Conservation (phyloP, 2,888 invertebrate genomes). For the Neoaliturus tenellus region DNA sequence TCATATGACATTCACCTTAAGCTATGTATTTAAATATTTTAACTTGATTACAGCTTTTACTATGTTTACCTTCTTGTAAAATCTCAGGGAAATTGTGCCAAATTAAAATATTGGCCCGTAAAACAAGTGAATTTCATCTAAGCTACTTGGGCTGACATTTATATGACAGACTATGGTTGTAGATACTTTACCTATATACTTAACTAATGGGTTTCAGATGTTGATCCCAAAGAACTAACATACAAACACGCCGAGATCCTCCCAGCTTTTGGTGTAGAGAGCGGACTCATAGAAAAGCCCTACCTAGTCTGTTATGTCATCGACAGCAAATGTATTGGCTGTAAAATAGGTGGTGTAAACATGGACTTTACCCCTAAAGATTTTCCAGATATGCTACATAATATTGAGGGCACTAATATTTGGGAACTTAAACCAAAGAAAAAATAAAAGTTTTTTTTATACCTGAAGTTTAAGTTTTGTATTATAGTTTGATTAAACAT, state of each 20-base stretch:
- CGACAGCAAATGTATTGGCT: background rate
- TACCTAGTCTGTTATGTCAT: background rate
- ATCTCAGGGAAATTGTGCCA: too few relatives aligned
- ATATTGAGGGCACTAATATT: background rate
- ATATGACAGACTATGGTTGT: too few relatives aligned
- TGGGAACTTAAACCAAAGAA: background rate
- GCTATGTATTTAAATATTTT: too few relatives aligned
- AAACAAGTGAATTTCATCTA: too few relatives aligned
- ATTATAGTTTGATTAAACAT: too few relatives aligned
- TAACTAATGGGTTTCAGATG: constrained; percentile 5
- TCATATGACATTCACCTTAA: too few relatives aligned
- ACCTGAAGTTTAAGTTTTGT: too few relatives aligned
- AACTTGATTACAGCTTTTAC: too few relatives aligned
- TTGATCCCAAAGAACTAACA: background rate
- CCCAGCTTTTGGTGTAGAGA: background rate
- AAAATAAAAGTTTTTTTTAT: too few relatives aligned
- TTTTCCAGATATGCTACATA: background rate
- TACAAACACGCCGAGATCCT: background rate
- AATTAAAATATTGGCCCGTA: too few relatives aligned
- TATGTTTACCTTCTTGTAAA: too few relatives aligned
- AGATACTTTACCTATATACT: background rate
- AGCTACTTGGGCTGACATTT: too few relatives aligned
- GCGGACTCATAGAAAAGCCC: background rate
- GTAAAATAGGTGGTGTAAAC: background rate
- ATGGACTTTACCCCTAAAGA: background rate